Evolutionary conservation across 2,113 vertebrate species (phyloP).

Genomic region (Neolamprologus fasciatus): DNA sequence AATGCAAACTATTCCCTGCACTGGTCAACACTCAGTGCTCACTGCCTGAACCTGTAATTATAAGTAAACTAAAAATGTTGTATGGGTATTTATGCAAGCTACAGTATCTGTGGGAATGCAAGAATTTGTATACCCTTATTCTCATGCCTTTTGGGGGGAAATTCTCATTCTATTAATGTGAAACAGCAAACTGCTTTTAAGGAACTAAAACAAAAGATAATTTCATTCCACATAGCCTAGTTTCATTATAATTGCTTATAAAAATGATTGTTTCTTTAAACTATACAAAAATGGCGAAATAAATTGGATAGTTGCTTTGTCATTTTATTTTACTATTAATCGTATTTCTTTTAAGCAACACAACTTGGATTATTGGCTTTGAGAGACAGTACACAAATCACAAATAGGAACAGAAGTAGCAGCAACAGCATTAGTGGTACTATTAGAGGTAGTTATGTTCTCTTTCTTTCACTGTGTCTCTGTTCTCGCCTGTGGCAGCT

Average conservation of each 20-base stretch:
- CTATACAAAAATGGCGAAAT: neutral
- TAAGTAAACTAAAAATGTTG: neutral
- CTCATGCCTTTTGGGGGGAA: neutral
- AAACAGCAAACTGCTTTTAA: neutral
- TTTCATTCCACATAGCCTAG: neutral
- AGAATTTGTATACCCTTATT: neutral
- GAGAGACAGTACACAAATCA: neutral
- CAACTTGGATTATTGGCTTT: neutral
- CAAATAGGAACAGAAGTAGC: neutral
- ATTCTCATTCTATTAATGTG: neutral
- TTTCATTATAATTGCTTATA: neutral
- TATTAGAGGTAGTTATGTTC: neutral
- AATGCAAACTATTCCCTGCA: neutral
- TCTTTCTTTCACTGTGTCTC: neutral
- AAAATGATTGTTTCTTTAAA: neutral
- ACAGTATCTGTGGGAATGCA: neutral
- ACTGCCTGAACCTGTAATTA: neutral
- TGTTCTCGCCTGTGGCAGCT: conserved; percentile 32
- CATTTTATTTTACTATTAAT: neutral
- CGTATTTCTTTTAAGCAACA: neutral
- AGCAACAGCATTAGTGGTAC: neutral
- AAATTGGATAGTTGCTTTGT: neutral
- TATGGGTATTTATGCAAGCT: neutral
- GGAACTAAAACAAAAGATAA: neutral
- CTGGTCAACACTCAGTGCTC: neutral